phyloP scores from a whole-genome alignment of 2,113 vertebrate species.

The Plectropomus leopardus region DNA sequence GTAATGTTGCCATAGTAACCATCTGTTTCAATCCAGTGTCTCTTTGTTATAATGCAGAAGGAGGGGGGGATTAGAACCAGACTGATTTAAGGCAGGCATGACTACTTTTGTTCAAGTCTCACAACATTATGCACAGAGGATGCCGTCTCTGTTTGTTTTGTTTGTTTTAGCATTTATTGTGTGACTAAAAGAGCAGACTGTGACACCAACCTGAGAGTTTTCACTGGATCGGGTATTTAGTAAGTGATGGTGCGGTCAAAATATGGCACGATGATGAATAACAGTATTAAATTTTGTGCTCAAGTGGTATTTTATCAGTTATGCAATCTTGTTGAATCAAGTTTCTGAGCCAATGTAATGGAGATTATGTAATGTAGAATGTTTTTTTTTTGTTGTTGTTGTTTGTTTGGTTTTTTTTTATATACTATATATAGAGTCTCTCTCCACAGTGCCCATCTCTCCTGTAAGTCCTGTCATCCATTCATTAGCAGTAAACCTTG shows the following conservation, averaged over 20 bases:
- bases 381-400: too few relatives aligned
- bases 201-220: conserved; percentile 23
- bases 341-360: background rate
- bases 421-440: too few relatives aligned
- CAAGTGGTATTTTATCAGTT: background rate
- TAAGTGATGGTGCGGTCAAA: conserved; percentile 7
- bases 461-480: background rate
- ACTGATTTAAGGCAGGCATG: conserved; percentile 53
- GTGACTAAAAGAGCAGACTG: conserved; percentile 13
- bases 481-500: background rate
- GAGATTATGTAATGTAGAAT: background rate
- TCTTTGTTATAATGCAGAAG: conserved; percentile 57
- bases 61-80: conserved; percentile 37
- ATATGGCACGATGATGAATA: background rate
- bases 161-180: conserved; percentile 52
- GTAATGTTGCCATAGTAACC: conserved; percentile 63
- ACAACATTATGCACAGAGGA: conserved; percentile 38
- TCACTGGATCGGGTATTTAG: conserved; percentile 3
- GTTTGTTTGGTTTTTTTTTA: too few relatives aligned
- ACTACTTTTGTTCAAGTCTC: conserved; percentile 55
- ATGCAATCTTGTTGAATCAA: background rate
- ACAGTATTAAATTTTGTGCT: background rate
- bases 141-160: conserved; percentile 35
- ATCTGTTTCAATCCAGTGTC: conserved; percentile 45
- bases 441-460: background rate